Evolutionary conservation across 2,113 vertebrate species (phyloP), one percentile per base, ranked within the genome.

Genomic region (Aplodontia rufa): DNA sequence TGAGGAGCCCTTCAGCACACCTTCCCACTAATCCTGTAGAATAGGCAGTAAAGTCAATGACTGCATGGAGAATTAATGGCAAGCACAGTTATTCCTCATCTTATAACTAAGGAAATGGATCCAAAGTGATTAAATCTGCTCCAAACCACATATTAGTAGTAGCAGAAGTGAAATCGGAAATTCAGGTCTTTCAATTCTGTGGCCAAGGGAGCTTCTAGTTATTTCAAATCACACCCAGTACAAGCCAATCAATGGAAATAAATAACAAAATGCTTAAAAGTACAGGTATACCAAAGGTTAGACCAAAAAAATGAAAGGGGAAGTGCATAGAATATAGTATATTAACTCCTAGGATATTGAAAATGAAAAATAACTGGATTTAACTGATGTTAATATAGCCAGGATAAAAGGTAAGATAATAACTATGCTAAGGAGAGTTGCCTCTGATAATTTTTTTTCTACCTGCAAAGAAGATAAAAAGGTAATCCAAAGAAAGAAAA

Each of bases 391-490:
- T 88, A n/a, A 75, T 13, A 58, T 6, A 69, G 3, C 14, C 26
- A 69, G 13, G 40, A 30, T n/a, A 47, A 79, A 68, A 7, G 42
- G 4, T 17, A 32, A 19, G n/a, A n/a, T 2, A 82, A 55, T 17
- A 62, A 55, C 8, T 12, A 6, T 8, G 12, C 60, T 49, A 32
- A 40, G 13, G 7, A 86, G 16, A 71, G 24, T 3, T 24, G 11
- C 2, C 6, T 16, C 20, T 2, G 10, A 68, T 53, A 42, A 42
- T 5, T 7, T 16, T 85, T 24, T 90, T 93, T 82, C 12, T 76
- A 64, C 6, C 66, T 71, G 69, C 51, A 95, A 86, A 16, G 13
- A 42, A 93, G 66, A 94, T 84, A 93, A 96, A 87, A 88, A 32
- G 0, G 17, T 17, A n/a, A 72, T 64, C 24, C 32, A 94, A 1